Base-by-base conservation (phyloP, 2,113 vertebrate species). In the Columba janthina region DNA sequence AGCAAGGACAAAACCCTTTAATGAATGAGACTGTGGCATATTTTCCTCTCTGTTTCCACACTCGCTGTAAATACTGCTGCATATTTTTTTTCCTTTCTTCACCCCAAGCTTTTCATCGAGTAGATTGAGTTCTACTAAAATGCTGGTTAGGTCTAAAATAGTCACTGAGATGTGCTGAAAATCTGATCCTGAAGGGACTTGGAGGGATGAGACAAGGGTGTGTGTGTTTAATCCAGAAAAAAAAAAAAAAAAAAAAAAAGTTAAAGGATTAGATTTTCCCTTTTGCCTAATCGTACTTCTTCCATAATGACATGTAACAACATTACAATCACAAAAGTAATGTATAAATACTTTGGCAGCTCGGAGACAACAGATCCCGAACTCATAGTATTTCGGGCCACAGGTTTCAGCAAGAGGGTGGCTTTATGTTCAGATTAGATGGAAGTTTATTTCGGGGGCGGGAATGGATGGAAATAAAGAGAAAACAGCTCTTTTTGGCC, bases 171-270 rank as follows among this genome's bases (percentile, higher is more conserved):
- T 15, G 9, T 38, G 29, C 12, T 46, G 32, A 13, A 75, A 83
- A 75, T 36, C 5, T 11, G 11, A 62, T 53, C 82, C 44, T 79
- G 14, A 69, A 73, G 36, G 12, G 16, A 4, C 15, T 20, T 22
- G 11, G 3, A 48, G 6, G 7, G 9, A 9, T 29, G 22, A 72
- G 3, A 12, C 1, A 42, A 6, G 6, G 2, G 1, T 3, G 8
- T 50, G 25, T 34, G 5, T 13, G 44, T 44, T 74, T n/a, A 46
- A 69, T 58, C 8, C 24, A 58, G 42, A 15, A 6, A 6, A 16
- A 16, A 44, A 79, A 56, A 32, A 44, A 57, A 54, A 79, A 56
- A 32, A 44, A 57, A 54, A 36, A 32, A 40, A 72, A 17, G 44
- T 44, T 18, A 44, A 44, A 44, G 18, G 2, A 42, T 2, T 10